Conservation (phyloP, 2,888 invertebrate genomes). For the Protophormia terraenovae region DNA sequence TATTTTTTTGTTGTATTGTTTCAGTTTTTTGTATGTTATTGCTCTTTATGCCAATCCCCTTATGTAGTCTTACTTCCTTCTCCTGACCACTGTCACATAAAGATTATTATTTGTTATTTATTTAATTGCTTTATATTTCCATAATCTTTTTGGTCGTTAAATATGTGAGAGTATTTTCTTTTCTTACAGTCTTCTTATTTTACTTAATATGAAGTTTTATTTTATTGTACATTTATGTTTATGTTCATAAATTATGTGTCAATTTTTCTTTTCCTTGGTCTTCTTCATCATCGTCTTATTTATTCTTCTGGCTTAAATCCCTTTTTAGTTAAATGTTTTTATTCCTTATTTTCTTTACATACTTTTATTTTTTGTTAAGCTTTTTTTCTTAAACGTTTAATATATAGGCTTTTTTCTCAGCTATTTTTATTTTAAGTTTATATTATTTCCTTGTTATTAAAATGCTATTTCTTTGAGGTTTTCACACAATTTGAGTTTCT, state of each 20-base stretch:
- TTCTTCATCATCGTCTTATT: not conserved
- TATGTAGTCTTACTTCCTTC: not conserved
- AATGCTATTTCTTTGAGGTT: too few relatives aligned
- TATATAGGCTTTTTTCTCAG: too few relatives aligned
- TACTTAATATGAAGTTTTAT: conserved; percentile 20
- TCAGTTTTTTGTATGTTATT: too few relatives aligned
- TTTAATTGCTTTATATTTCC: conserved; percentile 62
- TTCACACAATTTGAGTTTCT: too few relatives aligned
- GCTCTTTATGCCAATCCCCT: not conserved
- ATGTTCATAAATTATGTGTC: conserved; percentile 28
- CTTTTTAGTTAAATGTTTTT: not conserved
- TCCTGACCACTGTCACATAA: not conserved
- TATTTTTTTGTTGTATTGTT: not conserved
- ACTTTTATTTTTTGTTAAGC: too few relatives aligned
- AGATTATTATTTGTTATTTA: conserved; percentile 59
- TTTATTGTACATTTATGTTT: not conserved
- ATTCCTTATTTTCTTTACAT: not conserved
- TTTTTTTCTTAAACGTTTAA: too few relatives aligned
- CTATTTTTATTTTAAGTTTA: too few relatives aligned
- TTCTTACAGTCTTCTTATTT: not conserved
- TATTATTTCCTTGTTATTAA: too few relatives aligned
- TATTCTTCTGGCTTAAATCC: not conserved
- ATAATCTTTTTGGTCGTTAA: conserved; percentile 51
- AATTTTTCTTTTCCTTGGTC: not conserved
- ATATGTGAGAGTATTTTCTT: not conserved